Evolutionary conservation across 2,113 vertebrate species (phyloP).

Genomic region (Rhinolophus sinicus): DNA sequence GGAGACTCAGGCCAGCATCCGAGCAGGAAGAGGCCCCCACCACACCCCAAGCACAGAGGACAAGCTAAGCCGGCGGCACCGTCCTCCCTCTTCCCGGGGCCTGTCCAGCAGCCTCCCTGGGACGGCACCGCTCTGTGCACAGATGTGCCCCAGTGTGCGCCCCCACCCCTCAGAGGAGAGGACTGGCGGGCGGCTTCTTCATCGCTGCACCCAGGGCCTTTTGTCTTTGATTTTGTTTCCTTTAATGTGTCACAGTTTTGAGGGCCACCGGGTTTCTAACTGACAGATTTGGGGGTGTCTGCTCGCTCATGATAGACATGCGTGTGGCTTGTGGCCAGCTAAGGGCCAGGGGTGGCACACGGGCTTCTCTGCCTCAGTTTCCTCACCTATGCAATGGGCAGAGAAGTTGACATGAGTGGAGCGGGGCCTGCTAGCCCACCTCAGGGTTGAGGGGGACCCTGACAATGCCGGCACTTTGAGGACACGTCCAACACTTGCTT

Average conservation of each 20-base stretch:
- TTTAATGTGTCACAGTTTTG: background rate
- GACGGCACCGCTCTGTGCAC: no score
- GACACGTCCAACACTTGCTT: background rate
- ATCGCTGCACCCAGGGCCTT: background rate
- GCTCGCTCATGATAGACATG: background rate
- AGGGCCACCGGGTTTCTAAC: background rate
- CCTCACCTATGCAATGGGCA: background rate
- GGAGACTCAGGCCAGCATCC: background rate
- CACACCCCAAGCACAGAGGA: background rate
- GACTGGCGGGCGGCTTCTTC: background rate
- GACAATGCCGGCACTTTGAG: accelerated
- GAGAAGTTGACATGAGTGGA: background rate
- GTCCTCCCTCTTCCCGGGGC: background rate
- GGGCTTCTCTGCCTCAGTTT: background rate
- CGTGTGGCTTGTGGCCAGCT: no score
- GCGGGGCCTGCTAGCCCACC: background rate
- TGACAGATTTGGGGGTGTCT: background rate
- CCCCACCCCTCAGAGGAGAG: background rate
- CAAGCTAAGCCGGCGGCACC: background rate
- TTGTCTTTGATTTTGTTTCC: background rate
- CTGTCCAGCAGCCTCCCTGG: background rate
- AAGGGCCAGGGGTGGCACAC: background rate
- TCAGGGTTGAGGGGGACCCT: background rate
- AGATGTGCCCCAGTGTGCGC: no score
- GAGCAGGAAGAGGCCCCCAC: background rate